Base-by-base conservation (phyloP, 2,888 invertebrate genomes). In the Parascotia fuliginaria region DNA sequence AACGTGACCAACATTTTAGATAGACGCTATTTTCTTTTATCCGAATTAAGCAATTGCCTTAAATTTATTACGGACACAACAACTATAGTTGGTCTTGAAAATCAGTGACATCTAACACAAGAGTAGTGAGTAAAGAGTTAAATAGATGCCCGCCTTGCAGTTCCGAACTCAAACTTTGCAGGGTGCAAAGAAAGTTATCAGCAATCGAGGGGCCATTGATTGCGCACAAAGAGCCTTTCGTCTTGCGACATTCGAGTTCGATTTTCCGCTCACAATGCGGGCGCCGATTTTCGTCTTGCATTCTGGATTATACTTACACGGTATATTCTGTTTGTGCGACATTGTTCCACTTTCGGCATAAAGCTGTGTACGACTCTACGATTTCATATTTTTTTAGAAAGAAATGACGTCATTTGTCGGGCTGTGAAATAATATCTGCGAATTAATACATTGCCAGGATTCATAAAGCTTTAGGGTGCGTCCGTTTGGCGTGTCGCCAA, bases 181-280 rank as follows among this genome's bases (percentile, higher is more conserved):
- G 76, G 79, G 80, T 66, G 81, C 77, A 84, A 87, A 85, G 84
- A 87, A 89, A 89, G 85, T 87, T 89, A 86, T 84, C 85, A 84
- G 87, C 86, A 89, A 89, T 90, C 87, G 86, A 82, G 84, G 79
- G 75, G 75, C 85, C 85, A 89, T 89, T 89, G 90, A 89, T 89
- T 85, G 87, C 73, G 80, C 85, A 87, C 90, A 90, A 89, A 86
- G 87, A 81, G 75, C 75, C 77, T 86, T 85, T 83, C 84, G 83
- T 83, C 80, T 84, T 78, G 85, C 85, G 85, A 87, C 85, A 87
- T 85, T 85, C 78, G 73, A 84, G 83, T 86, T 84, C 82, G 83
- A 88, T 90, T 91, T 89, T 87, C 84, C 77, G 76, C 81, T 85
- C 77, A 87, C 89, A 90, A 89, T 86, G 78, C 81, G 77, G 77